Base-by-base conservation (phyloP, 1,140 invertebrate species). In the Periplaneta americana region DNA sequence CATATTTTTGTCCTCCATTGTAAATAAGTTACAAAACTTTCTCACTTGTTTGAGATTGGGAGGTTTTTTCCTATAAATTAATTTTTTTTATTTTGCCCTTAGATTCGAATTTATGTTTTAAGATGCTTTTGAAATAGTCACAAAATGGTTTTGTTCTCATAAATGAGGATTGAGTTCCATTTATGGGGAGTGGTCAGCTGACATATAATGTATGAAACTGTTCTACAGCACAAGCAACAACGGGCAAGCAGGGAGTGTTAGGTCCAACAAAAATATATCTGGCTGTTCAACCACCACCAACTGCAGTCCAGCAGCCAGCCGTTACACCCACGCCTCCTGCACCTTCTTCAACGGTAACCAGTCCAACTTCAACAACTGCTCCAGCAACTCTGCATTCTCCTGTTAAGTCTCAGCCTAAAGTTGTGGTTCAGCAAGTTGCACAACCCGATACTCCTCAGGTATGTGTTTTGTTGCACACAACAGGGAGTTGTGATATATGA, bases 201-300 rank as follows among this genome's bases (percentile, higher is more conserved):
- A 57, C 48, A 57, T 57, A 18, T 57, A n/a, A 4, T 57, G 17
- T 57, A 17, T 76, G 1, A 22, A 34, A 31, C 34, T 36, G 36
- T 78, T n/a, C 11, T 39, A 31, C 74, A 95, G 94, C 94, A 15
- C 94, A 95, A 93, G 94, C 94, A 84, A 92, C 93, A 1, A 94
- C 93, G 22, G 95, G 95, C 18, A 96, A 95, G 85, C 93, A 95
- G 86, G 94, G 94, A 28, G 94, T 95, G 82, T 86, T 96, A 75
- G 95, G 95, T 22, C 95, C 95, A 9, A 95, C 95, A 10, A 96
- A 96, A 89, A 95, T 96, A 83, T 96, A 96, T 86, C 85, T 96
- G 37, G 95, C 95, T 1, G 94, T 96, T 57, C 95, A 96, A 87
- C 95, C 94, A 22, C 81, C 81, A 57, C 81, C 36, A 17, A 75